These are phyloP conservation scores for Torymus texanus DNA, from an alignment of 2,888 invertebrate genomes.

Conservation along the genomic window DNA sequence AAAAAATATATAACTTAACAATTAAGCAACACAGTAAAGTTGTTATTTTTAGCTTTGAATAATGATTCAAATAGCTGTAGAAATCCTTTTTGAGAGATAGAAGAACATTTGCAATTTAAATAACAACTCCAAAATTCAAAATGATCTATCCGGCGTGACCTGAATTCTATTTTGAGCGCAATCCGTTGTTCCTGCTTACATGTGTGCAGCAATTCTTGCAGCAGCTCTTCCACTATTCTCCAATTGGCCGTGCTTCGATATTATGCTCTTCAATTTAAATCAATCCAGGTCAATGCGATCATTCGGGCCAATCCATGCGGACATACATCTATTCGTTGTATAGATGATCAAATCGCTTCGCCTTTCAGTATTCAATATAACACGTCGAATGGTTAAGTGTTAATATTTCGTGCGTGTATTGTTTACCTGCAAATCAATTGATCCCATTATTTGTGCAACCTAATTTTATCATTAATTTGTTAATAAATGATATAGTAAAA, in stretches of 20 bases:
- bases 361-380: background rate
- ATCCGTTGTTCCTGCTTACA: background rate
- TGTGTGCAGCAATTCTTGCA: background rate
- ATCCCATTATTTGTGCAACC: background rate
- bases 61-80: too few relatives aligned
- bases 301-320: slow-evolving; percentile 29
- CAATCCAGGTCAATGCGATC: slow-evolving; percentile 45
- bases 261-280: slow-evolving; percentile 47
- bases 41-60: too few relatives aligned
- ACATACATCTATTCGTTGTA: slow-evolving; percentile 29
- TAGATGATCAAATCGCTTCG: slow-evolving; percentile 35
- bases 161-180: background rate
- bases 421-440: background rate
- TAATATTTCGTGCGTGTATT: background rate
- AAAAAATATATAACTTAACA: too few relatives aligned
- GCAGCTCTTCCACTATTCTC: slow-evolving; percentile 5
- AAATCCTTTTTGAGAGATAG: too few relatives aligned
- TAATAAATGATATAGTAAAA: too few relatives aligned
- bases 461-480: background rate
- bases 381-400: background rate
- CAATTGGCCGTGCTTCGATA: slow-evolving; percentile 28
- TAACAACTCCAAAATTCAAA: too few relatives aligned
- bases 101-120: too few relatives aligned
- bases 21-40: too few relatives aligned
- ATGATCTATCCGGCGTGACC: background rate